Conservation (phyloP, 2,888 invertebrate genomes). For the Pocota personata region DNA sequence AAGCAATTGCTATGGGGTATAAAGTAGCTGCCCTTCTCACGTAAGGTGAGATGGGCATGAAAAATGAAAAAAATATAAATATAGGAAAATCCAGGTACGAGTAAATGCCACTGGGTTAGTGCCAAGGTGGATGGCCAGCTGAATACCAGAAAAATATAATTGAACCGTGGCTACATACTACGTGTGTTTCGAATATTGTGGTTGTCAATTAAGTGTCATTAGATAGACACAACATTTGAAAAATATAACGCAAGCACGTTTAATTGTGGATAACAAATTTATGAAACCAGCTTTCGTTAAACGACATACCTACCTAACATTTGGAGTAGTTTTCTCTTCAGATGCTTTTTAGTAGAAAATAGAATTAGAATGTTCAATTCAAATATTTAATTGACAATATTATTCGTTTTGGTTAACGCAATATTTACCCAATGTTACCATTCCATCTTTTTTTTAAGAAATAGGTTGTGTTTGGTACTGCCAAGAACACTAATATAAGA, state of each 20-base stretch:
- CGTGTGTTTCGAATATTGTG: background rate
- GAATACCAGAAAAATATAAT: background rate
- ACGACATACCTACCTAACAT: too few species aligned
- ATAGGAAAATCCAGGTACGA: background rate
- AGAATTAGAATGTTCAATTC: too few species aligned
- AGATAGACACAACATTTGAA: background rate
- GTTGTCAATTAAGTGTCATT: background rate
- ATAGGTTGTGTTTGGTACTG: too few species aligned
- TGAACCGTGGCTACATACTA: background rate
- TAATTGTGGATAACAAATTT: background rate
- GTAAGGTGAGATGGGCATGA: background rate
- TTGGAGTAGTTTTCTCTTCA: too few species aligned
- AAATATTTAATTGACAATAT: too few species aligned
- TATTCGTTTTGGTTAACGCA: too few species aligned
- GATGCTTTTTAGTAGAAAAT: too few species aligned
- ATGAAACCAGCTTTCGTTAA: too few species aligned
- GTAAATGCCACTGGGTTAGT: conserved; percentile 44
- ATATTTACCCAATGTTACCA: too few species aligned
- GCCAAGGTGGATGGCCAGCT: background rate
- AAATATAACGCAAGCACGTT: background rate
- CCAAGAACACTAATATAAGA: too few species aligned
- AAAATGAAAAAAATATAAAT: background rate
- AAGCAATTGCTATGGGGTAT: background rate
- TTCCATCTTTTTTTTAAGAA: too few species aligned
- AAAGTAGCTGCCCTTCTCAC: background rate